These are phyloP conservation scores for Brachylomia viminalis DNA, from an alignment of 2,888 invertebrate genomes.

Conservation along the genomic window DNA sequence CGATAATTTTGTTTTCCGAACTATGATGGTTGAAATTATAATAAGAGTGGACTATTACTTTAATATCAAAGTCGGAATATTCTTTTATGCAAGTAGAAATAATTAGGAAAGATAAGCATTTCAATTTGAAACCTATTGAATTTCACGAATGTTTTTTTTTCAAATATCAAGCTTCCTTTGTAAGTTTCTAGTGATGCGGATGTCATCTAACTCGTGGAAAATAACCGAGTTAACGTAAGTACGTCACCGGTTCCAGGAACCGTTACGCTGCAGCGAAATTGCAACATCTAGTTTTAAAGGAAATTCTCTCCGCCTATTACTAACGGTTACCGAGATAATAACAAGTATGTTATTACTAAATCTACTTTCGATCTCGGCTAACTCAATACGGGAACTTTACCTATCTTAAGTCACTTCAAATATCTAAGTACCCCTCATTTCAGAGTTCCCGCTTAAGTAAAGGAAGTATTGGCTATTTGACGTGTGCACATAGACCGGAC, in stretches of 20 bases:
- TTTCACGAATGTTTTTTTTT: slow-evolving; percentile 25
- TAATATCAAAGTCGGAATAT: slow-evolving; percentile 10
- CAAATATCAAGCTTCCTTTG: slow-evolving; percentile 4
- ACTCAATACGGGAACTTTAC: slow-evolving; percentile 58
- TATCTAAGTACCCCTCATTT: slow-evolving; percentile 52
- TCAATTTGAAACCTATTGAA: slow-evolving; percentile 4
- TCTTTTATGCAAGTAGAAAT: slow-evolving; percentile 21
- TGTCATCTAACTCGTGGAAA: slow-evolving; percentile 46
- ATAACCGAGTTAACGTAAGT: slow-evolving; percentile 62
- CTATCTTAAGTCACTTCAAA: slow-evolving; percentile 51
- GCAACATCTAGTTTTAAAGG: slow-evolving; percentile 78
- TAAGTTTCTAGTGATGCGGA: slow-evolving; percentile 30
- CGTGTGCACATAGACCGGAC: slow-evolving; percentile 85
- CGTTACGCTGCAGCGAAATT: slow-evolving; percentile 74
- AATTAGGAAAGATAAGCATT: slow-evolving; percentile 14
- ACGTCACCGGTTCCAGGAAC: slow-evolving; percentile 69
- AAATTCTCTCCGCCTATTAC: slow-evolving; percentile 79
- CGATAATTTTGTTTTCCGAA: slow-evolving; percentile 45
- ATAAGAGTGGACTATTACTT: slow-evolving; percentile 31
- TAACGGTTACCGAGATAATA: slow-evolving; percentile 72
- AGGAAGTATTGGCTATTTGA: slow-evolving; percentile 74
- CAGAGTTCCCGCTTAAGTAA: slow-evolving; percentile 54
- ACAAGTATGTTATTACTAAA: slow-evolving; percentile 72
- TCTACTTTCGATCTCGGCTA: slow-evolving; percentile 76
- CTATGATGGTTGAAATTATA: slow-evolving; percentile 49